phyloP scores from a whole-genome alignment of 1,140 invertebrate genomes.

The Cyrtorhinus lividipennis region DNA sequence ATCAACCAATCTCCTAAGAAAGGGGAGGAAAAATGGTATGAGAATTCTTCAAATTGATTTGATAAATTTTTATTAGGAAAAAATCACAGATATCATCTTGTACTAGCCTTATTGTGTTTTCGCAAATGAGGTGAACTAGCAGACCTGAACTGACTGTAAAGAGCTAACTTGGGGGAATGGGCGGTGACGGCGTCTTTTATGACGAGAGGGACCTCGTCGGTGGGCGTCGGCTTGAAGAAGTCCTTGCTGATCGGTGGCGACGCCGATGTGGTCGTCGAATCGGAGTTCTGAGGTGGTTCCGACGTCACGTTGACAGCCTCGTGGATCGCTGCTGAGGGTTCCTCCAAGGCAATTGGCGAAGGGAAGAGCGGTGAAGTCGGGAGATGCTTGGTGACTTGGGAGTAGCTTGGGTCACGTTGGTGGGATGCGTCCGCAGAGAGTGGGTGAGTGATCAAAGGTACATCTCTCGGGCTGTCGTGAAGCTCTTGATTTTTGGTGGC shows the following conservation, averaged over 20 bases:
- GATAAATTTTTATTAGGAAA: constrained; percentile 3
- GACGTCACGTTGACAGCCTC: neutral
- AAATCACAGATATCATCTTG: neutral
- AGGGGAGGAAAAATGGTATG: too few relatives aligned
- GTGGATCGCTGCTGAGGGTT: neutral
- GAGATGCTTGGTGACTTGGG: neutral
- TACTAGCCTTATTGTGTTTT: neutral
- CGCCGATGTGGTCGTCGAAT: neutral
- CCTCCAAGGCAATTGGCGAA: neutral
- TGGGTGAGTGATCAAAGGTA: neutral
- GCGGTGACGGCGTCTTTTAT: neutral
- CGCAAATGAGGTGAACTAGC: neutral
- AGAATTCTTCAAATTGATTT: too few relatives aligned
- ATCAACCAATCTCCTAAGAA: too few relatives aligned
- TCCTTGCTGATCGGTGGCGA: neutral
- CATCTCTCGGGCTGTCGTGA: neutral
- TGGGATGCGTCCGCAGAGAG: neutral
- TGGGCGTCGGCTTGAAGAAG: neutral
- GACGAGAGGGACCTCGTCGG: neutral
- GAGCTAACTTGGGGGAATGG: constrained; percentile 11
- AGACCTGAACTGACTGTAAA: constrained; percentile 1
- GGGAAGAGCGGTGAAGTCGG: neutral
- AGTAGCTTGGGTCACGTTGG: constrained; percentile 7
- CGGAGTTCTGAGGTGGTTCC: neutral
- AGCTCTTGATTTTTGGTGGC: neutral